Base-by-base conservation (phyloP, 2,797 vertebrate genomes). In the Parauchenoglanis punctatus region DNA sequence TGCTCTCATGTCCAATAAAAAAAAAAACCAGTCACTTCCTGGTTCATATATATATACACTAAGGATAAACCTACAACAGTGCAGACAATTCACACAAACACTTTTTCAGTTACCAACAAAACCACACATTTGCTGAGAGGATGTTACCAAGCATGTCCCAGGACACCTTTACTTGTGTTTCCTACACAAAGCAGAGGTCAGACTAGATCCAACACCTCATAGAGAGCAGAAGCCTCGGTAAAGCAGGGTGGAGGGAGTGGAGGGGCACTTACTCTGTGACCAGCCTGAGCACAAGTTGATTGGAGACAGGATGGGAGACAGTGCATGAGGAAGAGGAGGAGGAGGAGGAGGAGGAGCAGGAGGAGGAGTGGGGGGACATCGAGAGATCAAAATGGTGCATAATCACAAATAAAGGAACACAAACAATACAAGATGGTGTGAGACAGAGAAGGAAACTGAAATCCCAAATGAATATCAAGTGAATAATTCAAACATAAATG, bases 221-320 rank as follows among this genome's bases (percentile, higher is more conserved):
- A 87, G 82, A 67, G 65, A 81, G 80, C 40, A 58, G 86, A 88
- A 88, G 90, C 89, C 93, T 93, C 93, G 92, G 87, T 93, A 93
- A 93, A 94, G 91, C 94, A 94, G 94, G 91, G 80, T 94, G 88
- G 88, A 84, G 90, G 89, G 89, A 91, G 46, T 83, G 84, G 89
- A 95, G 94, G 93, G 95, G 89, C 94, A 99, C 98, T 99, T 99
- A 99, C 98, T 99, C 98, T 98, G 97, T 99, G 98, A 97, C 97
- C 97, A 95, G 98, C 96, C 98, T 99, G 96, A 96, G 91, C 90
- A 95, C 93, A 93, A 95, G 96, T 97, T 96, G 97, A 97, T 97
- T 96, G 97, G 94, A 97, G 97, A 96, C 95, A 94, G 91, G 94
- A 86, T 93, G 88, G 91, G 94, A 88, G 90, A 90, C 89, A 91